Evolutionary conservation across 2,888 invertebrate species (phyloP), one percentile per base, ranked within the genome.

Genomic region (Panopea generosa): DNA sequence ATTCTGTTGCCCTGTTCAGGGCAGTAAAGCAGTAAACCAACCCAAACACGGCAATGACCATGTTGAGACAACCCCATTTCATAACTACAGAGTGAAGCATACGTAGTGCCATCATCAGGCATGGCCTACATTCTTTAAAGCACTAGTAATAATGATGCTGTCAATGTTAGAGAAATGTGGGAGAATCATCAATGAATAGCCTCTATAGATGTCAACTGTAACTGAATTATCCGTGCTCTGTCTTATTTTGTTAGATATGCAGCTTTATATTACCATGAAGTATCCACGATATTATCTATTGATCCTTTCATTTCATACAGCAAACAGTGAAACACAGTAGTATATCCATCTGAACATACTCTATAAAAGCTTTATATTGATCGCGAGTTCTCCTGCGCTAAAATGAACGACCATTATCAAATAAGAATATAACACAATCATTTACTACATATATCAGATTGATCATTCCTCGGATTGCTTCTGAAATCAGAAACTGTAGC

Each of bases 391-490:
- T 43, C 33, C 33, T 16, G 26, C 20, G 26, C 14, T 26, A 45
- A 61, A 52, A 22, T 38, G 40, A 20, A 57, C 33, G 52, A 43
- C 72, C 66, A 66, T 72, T 72, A 72, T 72, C 61, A 66, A 66
- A 72, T 72, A 60, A 60, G 52, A 47, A 50, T 59, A 68, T 53
- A 53, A 47, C 18, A 49, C 26, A 43, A 59, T 59, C 40, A 43
- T 40, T 40, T 16, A 59, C 29, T 33, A 43, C 29, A 6, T 27
- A 24, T 53, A 27, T 24, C 45, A 45, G 20, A 45, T 45, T 45
- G 20, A 45, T 45, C 45, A 45, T 11, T 33, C 33, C 33, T 4
- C 11, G 11, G 33, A 33, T 33, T 4, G 33, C 33, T 33, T 4
- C 11, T 33, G 33, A 33, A 33, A n/a, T n/a, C n/a, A n/a, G n/a